Conservation (phyloP, 2,888 invertebrate species). For the Xanthorhoe designata region DNA sequence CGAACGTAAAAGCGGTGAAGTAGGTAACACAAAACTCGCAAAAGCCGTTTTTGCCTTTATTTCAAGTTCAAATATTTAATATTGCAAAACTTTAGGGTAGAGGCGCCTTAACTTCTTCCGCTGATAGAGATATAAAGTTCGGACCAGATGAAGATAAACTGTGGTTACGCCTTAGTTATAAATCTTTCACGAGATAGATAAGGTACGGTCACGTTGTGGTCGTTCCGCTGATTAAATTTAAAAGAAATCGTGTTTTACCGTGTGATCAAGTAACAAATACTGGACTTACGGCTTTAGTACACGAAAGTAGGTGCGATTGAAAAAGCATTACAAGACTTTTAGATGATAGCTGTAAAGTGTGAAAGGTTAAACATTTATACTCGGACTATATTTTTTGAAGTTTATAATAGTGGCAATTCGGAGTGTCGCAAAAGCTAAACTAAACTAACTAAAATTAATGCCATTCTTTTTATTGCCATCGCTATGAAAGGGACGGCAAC, state of each 20-base stretch:
- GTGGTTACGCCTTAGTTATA: conserved; percentile 65
- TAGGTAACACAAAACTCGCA: conserved; percentile 11
- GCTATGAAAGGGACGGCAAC: too few relatives aligned
- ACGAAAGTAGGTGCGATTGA: not conserved
- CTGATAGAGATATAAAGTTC: conserved; percentile 66
- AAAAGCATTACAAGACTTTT: not conserved
- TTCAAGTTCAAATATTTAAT: conserved; percentile 31
- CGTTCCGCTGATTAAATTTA: conserved; percentile 63
- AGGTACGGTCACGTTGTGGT: conserved; percentile 65
- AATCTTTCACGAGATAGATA: conserved; percentile 70
- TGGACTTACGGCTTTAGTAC: not conserved
- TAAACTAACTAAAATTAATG: too few relatives aligned
- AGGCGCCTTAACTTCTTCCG: conserved; percentile 42
- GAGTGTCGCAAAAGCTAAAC: too few relatives aligned
- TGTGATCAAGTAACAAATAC: conserved; percentile 5
- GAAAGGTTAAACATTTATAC: not conserved
- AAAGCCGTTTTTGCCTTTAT: conserved; percentile 15
- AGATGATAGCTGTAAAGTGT: not conserved
- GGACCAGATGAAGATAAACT: conserved; percentile 70
- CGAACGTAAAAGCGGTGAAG: not conserved
- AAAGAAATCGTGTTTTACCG: conserved; percentile 49
- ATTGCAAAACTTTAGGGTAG: conserved; percentile 30
- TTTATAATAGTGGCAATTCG: too few relatives aligned
- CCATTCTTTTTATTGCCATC: too few relatives aligned
- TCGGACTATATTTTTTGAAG: too few relatives aligned